Evolutionary conservation across 2,888 invertebrate genomes (phyloP), one percentile per base, ranked within the genome.

Genomic region (Hanleya hanleyi): DNA sequence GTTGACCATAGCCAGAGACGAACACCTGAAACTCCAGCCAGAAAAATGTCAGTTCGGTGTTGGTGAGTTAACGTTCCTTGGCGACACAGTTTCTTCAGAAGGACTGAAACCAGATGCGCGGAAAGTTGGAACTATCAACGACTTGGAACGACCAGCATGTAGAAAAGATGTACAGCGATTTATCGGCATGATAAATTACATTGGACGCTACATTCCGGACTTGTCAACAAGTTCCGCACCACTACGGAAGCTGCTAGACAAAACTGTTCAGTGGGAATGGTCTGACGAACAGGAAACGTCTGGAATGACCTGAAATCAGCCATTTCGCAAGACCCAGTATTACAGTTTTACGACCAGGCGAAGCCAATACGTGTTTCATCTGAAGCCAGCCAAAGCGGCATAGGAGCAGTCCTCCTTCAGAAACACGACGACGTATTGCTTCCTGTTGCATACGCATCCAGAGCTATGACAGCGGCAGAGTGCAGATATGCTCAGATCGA

Each of bases 61-160:
- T 1, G 7, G n/a, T n/a, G n/a, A n/a, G n/a, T n/a, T n/a, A n/a
- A n/a, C n/a, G n/a, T n/a, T n/a, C n/a, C n/a, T n/a, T n/a, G 69
- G 69, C n/a, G 37, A 57, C 32, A 61, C 38, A 26, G 29, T 69
- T 2, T 69, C 69, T 22, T 29, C 50, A 33, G 51, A 82, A 26
- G 83, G 82, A 29, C 71, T 81, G 4, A 70, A 71, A 69, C 80
- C 82, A n/a, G 74, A 82, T 49, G 73, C 77, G 6, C 51, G 77
- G 15, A 84, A 86, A 71, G n/a, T n/a, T n/a, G n/a, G n/a, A 64
- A 6, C 18, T 18, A 57, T 57, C 61, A 57, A 57, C 29, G 61
- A 1, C 7, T 32, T 57, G 18, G 18, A 15, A 3, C 15, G 61
- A 32, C 15, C 61, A 9, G 41, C 38, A 37, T 26, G 50, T 32